These are phyloP conservation scores for Holothuria glaberrima DNA, from an alignment of 35 echinoderm and acorn worm species.

Conservation along the genomic window DNA sequence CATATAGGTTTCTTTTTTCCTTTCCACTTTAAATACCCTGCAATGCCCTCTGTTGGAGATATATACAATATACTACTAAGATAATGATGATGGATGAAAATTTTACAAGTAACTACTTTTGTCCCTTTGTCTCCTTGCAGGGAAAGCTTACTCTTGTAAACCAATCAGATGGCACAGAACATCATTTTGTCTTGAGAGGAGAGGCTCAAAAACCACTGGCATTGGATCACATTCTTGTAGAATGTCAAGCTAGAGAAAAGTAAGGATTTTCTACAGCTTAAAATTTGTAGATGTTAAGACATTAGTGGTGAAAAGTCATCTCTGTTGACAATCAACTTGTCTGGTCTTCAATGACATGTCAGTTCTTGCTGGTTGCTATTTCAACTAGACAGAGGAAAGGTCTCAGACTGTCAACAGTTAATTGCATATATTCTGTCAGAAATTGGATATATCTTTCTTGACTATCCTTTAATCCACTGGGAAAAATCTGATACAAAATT, in stretches of 20 bases:
- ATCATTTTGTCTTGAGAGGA: constrained; percentile 86
- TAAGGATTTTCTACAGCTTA: constrained; percentile 53
- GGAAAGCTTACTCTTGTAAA: constrained; percentile 80
- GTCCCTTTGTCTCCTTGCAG: constrained; percentile 58
- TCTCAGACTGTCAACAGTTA: too few relatives aligned
- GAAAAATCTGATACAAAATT: too few relatives aligned
- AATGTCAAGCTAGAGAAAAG: constrained; percentile 86
- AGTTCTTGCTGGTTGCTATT: too few relatives aligned
- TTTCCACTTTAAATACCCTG: constrained; percentile 76
- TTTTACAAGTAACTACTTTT: not conserved
- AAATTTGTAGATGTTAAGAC: too few relatives aligned
- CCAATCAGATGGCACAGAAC: constrained; percentile 86
- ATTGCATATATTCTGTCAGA: too few relatives aligned
- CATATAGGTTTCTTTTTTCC: constrained; percentile 6
- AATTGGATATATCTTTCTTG: too few relatives aligned
- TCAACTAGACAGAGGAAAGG: too few relatives aligned
- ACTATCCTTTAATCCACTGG: too few relatives aligned
- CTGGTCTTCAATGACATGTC: too few relatives aligned
- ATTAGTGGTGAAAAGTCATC: too few relatives aligned
- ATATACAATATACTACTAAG: constrained; percentile 56
- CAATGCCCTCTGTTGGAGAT: constrained; percentile 87
- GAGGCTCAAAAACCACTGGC: constrained; percentile 95
- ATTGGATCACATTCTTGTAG: constrained; percentile 82
- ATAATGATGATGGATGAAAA: not conserved
- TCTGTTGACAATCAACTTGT: too few relatives aligned